Conservation (phyloP, 2,797 vertebrate genomes). For the Myotis findleyi region DNA sequence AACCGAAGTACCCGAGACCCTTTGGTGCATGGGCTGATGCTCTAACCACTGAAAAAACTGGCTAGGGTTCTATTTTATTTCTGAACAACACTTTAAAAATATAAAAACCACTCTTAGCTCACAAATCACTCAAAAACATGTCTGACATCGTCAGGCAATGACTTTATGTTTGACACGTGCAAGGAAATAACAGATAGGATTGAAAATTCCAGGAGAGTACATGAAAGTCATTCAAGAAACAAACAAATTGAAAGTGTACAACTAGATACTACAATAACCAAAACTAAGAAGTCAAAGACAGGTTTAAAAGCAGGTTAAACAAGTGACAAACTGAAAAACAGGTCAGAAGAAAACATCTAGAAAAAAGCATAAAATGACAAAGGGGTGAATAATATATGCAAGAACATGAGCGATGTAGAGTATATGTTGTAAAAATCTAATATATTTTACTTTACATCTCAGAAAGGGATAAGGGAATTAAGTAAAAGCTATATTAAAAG, state of each 20-base stretch:
- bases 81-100: neutral
- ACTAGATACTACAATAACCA: neutral
- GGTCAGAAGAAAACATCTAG: neutral
- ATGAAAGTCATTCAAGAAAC: neutral
- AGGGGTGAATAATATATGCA: neutral
- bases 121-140: neutral
- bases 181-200: neutral
- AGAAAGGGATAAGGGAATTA: neutral
- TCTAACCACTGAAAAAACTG: no score
- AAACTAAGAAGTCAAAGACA: neutral
- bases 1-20: no score
- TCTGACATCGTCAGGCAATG: neutral
- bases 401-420: neutral
- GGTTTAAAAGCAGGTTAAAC: conserved; percentile 3
- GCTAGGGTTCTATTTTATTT: neutral
- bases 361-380: conserved; percentile 6
- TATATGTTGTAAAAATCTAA: neutral
- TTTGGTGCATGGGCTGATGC: no score
- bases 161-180: neutral
- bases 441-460: neutral
- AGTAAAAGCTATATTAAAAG: neutral
- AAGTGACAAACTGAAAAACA: neutral
- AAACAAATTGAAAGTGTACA: neutral
- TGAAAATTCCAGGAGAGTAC: neutral
- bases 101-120: neutral